These are phyloP conservation scores for Momotus momota DNA, from an alignment of 2,797 vertebrate genomes.

Conservation along the genomic window DNA sequence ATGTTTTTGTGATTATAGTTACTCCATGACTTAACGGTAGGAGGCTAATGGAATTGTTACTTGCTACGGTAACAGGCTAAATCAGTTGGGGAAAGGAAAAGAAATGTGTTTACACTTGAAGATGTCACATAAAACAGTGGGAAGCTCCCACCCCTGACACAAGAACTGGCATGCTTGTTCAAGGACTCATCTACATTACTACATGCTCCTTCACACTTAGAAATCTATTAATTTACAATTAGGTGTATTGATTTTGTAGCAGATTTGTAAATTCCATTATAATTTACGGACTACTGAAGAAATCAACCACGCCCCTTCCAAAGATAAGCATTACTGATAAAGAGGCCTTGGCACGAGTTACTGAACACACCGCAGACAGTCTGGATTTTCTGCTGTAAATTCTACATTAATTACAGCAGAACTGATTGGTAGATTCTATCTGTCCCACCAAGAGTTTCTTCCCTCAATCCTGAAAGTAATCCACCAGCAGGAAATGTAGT, in stretches of 20 bases:
- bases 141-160: conserved; percentile 68
- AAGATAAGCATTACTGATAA: conserved; percentile 74
- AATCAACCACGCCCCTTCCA: conserved; percentile 74
- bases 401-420: conserved; percentile 84
- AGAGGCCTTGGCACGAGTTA: conserved; percentile 68
- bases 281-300: conserved; percentile 78
- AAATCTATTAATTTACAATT: conserved; percentile 82
- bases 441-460: conserved; percentile 50
- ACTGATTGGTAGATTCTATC: conserved; percentile 75
- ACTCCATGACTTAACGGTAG: conserved; percentile 81
- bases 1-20: conserved; percentile 78
- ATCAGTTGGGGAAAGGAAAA: conserved; percentile 76
- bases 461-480: neutral
- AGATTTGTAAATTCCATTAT: conserved; percentile 75
- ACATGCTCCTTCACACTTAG: conserved; percentile 72
- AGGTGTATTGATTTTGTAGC: conserved; percentile 79
- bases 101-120: conserved; percentile 86
- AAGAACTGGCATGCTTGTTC: conserved; percentile 64
- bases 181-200: conserved; percentile 76
- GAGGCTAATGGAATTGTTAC: conserved; percentile 85
- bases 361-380: conserved; percentile 75
- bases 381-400: conserved; percentile 81
- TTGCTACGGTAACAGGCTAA: conserved; percentile 71
- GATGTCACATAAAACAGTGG: conserved; percentile 81
- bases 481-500: conserved; percentile 36